Evolutionary conservation across 1,140 invertebrate genomes (phyloP).

Genomic region (Dreissena polymorpha): DNA sequence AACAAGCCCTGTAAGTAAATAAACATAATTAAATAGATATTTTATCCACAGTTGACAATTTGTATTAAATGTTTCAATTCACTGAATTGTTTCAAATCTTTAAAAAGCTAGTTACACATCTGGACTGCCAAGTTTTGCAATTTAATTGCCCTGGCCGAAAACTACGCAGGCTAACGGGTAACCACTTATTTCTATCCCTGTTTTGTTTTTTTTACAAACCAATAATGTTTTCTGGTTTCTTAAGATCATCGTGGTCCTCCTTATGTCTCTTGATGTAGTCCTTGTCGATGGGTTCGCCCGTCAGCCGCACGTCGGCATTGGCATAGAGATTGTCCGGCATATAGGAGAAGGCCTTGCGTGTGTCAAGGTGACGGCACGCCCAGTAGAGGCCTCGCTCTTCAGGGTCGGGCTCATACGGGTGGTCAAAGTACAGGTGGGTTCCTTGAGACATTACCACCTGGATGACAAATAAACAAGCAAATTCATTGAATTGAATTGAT

Average conservation of each 20-base stretch:
- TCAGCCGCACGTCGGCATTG: slow-evolving; percentile 71
- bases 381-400: slow-evolving; percentile 77
- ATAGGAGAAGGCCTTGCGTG: slow-evolving; percentile 71
- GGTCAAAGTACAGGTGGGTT: slow-evolving; percentile 78
- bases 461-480: not conserved
- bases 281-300: slow-evolving; percentile 65
- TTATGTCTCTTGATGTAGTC: slow-evolving; percentile 59
- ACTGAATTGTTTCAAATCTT: too few relatives aligned
- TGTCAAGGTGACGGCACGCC: slow-evolving; percentile 72
- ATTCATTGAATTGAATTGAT: too few relatives aligned
- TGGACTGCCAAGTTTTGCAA: too few relatives aligned
- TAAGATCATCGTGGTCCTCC: slow-evolving; percentile 57
- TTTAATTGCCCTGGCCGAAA: too few relatives aligned
- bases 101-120: too few relatives aligned
- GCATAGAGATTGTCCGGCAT: slow-evolving; percentile 75
- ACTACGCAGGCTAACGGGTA: too few relatives aligned
- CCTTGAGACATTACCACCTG: slow-evolving; percentile 77
- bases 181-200: too few relatives aligned
- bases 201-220: slow-evolving; percentile 42
- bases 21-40: too few relatives aligned
- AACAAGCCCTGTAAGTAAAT: too few relatives aligned
- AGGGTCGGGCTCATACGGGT: slow-evolving; percentile 77
- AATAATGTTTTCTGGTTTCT: slow-evolving; percentile 67
- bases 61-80: too few relatives aligned
- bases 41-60: too few relatives aligned